A percentile compares a stretch with the other conserved stretches of the same genome.
Evolutionary conservation across 2,113 vertebrate species (phyloP).

Genomic region (Catharus fuscescens): DNA sequence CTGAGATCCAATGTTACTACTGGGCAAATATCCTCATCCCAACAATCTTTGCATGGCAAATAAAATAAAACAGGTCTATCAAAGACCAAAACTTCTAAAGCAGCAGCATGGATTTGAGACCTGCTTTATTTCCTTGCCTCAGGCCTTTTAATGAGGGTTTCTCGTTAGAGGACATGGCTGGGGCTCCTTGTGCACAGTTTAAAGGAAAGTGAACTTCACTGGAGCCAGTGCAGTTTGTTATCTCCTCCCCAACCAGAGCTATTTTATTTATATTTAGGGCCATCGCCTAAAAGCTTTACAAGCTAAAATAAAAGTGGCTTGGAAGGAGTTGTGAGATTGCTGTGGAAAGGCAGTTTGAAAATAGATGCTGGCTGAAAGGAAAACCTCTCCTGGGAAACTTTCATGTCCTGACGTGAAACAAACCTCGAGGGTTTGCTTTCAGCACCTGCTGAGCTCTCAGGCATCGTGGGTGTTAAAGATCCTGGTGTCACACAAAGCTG

Average conservation of each 20-base stretch:
- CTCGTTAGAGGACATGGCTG: not conserved
- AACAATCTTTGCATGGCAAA: not conserved
- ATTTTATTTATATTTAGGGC: not conserved
- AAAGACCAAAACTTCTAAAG: not conserved
- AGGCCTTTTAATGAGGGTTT: not conserved
- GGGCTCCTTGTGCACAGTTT: not conserved
- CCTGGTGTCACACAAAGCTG: not conserved
- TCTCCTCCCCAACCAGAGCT: not conserved
- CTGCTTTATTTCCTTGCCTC: not conserved
- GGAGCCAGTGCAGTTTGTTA: not conserved
- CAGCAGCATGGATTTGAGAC: not conserved
- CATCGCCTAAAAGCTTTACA: slow-evolving; percentile 18
- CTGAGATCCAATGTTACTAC: not conserved
- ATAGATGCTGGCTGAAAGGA: not conserved
- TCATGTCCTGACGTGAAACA: not conserved
- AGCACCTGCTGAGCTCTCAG: not conserved
- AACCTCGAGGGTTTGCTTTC: not conserved
- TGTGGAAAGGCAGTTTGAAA: slow-evolving; percentile 20
- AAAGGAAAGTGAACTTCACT: not conserved
- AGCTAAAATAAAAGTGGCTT: slow-evolving; percentile 6
- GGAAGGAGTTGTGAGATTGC: not conserved
- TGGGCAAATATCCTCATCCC: not conserved
- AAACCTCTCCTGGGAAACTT: not conserved
- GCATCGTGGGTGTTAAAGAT: not conserved
- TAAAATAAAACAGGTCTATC: not conserved